Percentiles rank a stretch among this genome's conserved stretches.
Evolutionary conservation across 2,888 invertebrate species (phyloP).

Genomic region (Leucozona laternaria): DNA sequence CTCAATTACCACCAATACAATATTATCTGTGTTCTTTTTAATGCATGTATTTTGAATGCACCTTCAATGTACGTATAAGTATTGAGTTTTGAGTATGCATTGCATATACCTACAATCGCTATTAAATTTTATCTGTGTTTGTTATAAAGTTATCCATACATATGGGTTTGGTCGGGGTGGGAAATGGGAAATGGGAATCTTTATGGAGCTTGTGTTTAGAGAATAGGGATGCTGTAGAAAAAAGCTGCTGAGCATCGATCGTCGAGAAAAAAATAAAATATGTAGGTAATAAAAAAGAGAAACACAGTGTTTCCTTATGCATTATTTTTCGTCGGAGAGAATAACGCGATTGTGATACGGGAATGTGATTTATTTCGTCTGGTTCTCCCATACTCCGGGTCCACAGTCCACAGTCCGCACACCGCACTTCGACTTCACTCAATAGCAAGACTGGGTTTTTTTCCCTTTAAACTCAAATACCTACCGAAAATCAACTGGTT

Average conservation of each 20-base stretch:
- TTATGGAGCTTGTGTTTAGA: background rate
- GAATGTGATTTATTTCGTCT: conserved; percentile 64
- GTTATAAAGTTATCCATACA: background rate
- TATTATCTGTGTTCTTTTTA: background rate
- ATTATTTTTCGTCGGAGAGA: conserved; percentile 56
- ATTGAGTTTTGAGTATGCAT: background rate
- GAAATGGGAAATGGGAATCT: background rate
- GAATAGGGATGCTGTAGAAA: conserved; percentile 5
- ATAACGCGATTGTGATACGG: background rate
- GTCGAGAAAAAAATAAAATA: background rate
- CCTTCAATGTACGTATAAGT: background rate
- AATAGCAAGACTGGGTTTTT: background rate
- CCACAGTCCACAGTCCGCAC: no score
- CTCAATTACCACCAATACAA: conserved; percentile 20
- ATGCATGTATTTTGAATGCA: background rate
- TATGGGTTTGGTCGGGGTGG: background rate
- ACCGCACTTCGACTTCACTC: background rate
- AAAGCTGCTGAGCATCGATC: background rate
- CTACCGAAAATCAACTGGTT: background rate
- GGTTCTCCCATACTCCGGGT: background rate
- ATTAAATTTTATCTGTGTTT: background rate
- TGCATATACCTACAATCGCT: background rate
- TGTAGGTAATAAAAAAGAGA: background rate
- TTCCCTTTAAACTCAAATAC: background rate
- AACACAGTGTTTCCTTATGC: conserved; percentile 10